Base-by-base conservation (phyloP, 2,113 vertebrate species). In the Anthoscopus minutus region DNA sequence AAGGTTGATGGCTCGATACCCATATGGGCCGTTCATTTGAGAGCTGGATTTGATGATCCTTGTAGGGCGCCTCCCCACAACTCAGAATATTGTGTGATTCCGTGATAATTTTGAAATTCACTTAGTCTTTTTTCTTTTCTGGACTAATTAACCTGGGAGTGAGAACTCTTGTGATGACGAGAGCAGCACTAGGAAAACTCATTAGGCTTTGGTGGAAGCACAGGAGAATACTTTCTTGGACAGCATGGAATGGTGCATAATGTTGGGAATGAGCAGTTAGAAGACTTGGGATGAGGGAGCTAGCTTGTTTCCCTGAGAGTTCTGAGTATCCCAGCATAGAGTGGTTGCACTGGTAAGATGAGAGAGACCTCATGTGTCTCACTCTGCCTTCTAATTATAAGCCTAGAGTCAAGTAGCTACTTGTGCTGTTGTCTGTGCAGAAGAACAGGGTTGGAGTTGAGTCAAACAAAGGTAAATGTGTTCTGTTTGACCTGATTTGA, bases 351-450 rank as follows among this genome's bases (percentile, higher is more conserved):
- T 51, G 30, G 17, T 57, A 61, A 61, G 23, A 22, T 35, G 10
- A 71, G n/a, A 65, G 42, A 15, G 37, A 20, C 15, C 7, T 91
- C 0, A 0, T 28, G 15, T 15, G 31, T n/a, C 13, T 47, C 57
- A 47, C 24, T 53, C 30, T 71, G 42, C 27, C 53, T 61, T 47
- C 35, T 30, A 15, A 60, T 38, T 6, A 5, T 2, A 0, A 3
- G 0, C 11, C 28, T 50, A 45, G n/a, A 42, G 23, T 33, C 61
- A 66, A 22, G 42, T 9, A 47, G 51, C 33, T 74, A 35, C 10
- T 88, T 62, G 4, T 10, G 13, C 28, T 66, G 35, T 11, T 50
- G 13, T 57, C 90, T 82, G 0, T 23, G 8, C 44, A 30, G 22
- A 93, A 82, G 42, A 82, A 77, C 0, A 1, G 42, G 22, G 6